A percentile compares a stretch with the other conserved stretches of the same genome.
These are phyloP conservation scores for Drosophila erecta DNA, from an alignment of 1,140 invertebrate genomes.

Conservation along the genomic window DNA sequence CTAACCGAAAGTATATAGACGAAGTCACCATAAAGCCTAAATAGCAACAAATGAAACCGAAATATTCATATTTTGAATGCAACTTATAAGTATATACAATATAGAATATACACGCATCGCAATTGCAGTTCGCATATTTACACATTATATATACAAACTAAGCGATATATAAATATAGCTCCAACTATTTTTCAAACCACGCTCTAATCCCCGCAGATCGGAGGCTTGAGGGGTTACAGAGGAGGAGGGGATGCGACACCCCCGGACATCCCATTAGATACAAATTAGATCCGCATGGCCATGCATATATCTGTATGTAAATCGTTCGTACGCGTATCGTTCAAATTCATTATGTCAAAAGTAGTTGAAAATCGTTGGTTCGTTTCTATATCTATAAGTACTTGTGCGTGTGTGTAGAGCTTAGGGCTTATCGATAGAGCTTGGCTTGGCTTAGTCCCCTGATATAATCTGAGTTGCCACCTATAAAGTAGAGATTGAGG, in stretches of 20 bases:
- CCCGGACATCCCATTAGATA: neutral
- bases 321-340: conserved; percentile 34
- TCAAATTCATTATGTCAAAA: conserved; percentile 37
- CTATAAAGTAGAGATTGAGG: neutral
- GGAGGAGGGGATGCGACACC: neutral
- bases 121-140: conserved; percentile 71
- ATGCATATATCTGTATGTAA: conserved; percentile 44
- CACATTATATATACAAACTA: conserved; percentile 44
- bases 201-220: conserved; percentile 33
- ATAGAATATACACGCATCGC: conserved; percentile 61
- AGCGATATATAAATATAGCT: conserved; percentile 38
- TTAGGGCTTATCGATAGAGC: conserved; percentile 40
- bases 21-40: conserved; percentile 79
- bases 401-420: conserved; percentile 40
- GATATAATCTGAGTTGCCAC: conserved; percentile 29
- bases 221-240: conserved; percentile 11
- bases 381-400: conserved; percentile 50
- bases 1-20: conserved; percentile 51
- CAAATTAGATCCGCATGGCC: conserved; percentile 19
- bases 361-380: conserved; percentile 55
- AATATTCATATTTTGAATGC: conserved; percentile 78
- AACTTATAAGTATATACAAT: conserved; percentile 58
- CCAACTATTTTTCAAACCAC: conserved; percentile 38
- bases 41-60: conserved; percentile 46
- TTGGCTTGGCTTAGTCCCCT: conserved; percentile 31